Evolutionary conservation across 2,888 invertebrate genomes (phyloP).

Genomic region (Corythucha ciliata): DNA sequence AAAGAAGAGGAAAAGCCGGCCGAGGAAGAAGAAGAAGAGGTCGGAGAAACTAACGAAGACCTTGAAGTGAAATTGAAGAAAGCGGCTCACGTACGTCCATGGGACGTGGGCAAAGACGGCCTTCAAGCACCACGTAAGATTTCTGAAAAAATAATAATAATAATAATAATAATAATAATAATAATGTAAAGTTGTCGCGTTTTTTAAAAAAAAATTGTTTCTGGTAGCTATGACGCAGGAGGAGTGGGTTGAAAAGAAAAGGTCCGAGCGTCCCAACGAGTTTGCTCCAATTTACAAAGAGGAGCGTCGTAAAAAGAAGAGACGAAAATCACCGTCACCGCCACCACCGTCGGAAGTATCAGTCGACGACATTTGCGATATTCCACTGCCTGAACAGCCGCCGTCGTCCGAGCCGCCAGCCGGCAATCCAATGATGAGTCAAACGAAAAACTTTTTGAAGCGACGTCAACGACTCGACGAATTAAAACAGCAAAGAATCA

Average conservation of each 20-base stretch:
- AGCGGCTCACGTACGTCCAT: conserved; percentile 51
- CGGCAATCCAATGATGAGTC: conserved; percentile 15
- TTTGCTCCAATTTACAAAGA: conserved; percentile 59
- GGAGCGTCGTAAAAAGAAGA: conserved; percentile 11
- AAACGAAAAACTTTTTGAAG: conserved; percentile 22
- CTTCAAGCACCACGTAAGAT: conserved; percentile 40
- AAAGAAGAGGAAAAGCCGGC: conserved; percentile 35
- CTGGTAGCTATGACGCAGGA: conserved; percentile 57
- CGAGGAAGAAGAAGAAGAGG: conserved; percentile 32
- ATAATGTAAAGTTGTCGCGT: no score
- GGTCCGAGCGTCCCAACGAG: conserved; percentile 60
- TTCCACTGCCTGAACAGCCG: no score
- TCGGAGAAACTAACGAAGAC: conserved; percentile 27
- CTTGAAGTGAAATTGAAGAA: conserved; percentile 38
- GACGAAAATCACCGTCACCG: not conserved
- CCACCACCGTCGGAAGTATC: not conserved
- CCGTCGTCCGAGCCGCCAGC: conserved; percentile 3
- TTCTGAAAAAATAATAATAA: not conserved
- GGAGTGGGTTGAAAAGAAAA: conserved; percentile 65
- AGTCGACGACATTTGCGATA: no score
- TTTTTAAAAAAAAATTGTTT: no score
- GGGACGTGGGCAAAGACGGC: conserved; percentile 64
- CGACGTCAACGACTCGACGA: conserved; percentile 39
- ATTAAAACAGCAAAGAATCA: conserved; percentile 30
- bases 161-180: not conserved